These are phyloP conservation scores for Micrastur ruficollis DNA, from an alignment of 2,797 vertebrate species.

Conservation along the genomic window DNA sequence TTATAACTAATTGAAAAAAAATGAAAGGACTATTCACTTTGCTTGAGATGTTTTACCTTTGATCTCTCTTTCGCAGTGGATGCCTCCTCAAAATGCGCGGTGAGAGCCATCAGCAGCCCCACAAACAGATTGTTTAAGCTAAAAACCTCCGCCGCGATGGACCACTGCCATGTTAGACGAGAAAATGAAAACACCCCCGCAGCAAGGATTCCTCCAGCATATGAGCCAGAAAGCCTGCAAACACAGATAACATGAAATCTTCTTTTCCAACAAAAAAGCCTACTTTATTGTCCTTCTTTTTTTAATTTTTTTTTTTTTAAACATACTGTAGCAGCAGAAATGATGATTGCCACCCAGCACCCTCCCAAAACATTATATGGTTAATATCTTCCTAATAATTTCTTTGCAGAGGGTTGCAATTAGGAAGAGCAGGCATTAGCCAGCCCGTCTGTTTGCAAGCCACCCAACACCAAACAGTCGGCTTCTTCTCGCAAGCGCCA, in stretches of 20 bases:
- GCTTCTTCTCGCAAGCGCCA: background rate
- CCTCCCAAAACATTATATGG: conserved; percentile 60
- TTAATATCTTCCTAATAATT: conserved; percentile 63
- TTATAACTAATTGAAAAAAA: background rate
- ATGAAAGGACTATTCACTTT: conserved; percentile 15
- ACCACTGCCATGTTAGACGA: conserved; percentile 97
- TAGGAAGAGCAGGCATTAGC: conserved; percentile 13
- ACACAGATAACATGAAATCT: conserved; percentile 83
- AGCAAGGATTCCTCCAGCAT: conserved; percentile 89
- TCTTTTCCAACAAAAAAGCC: conserved; percentile 74
- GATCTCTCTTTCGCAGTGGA: conserved; percentile 80
- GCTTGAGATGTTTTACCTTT: conserved; percentile 83
- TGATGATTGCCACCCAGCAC: conserved; percentile 58
- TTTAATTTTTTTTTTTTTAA: background rate
- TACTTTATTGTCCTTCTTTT: conserved; percentile 70
- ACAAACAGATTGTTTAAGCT: conserved; percentile 97
- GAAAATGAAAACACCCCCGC: conserved; percentile 92
- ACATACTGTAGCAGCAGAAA: conserved; percentile 57
- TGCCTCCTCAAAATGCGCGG: conserved; percentile 83
- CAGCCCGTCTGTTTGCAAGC: background rate
- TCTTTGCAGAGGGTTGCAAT: conserved; percentile 37
- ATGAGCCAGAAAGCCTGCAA: conserved; percentile 88
- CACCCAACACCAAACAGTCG: background rate
- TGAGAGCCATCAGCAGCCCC: conserved; percentile 88
- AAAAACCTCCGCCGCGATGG: conserved; percentile 93